A percentile compares a stretch with the other conserved stretches of the same genome.
Evolutionary conservation across 2,797 vertebrate species (phyloP).

Genomic region (Lithobates pipiens): DNA sequence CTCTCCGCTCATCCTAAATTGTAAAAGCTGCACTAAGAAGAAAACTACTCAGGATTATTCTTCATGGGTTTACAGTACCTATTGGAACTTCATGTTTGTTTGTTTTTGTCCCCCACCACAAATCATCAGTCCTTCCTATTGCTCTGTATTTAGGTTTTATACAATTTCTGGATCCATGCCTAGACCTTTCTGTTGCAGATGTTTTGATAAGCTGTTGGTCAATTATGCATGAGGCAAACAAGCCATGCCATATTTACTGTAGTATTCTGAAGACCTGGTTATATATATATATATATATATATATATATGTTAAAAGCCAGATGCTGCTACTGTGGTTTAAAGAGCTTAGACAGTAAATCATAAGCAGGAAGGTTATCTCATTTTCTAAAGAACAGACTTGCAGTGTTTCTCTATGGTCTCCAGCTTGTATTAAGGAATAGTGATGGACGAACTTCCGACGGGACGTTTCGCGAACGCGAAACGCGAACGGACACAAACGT

Average conservation of each 20-base stretch:
- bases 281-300: background rate
- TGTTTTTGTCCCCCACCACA: background rate
- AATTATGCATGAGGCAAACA: background rate
- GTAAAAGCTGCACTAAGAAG: slow-evolving; percentile 70
- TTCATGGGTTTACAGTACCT: slow-evolving; percentile 64
- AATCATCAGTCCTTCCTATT: background rate
- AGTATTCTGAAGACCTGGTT: background rate
- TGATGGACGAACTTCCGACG: too few relatives aligned
- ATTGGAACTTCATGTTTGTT: background rate
- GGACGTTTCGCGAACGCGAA: too few relatives aligned
- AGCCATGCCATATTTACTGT: background rate
- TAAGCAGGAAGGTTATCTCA: too few relatives aligned
- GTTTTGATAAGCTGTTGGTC: background rate
- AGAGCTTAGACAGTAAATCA: background rate
- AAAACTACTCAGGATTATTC: background rate
- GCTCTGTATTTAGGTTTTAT: slow-evolving; percentile 8
- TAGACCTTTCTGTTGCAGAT: background rate
- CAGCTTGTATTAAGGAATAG: too few relatives aligned
- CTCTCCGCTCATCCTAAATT: slow-evolving; percentile 84
- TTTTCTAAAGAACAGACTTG: too few relatives aligned
- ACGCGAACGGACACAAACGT: too few relatives aligned
- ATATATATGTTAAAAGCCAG: background rate
- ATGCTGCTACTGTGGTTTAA: background rate
- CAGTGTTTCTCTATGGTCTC: too few relatives aligned
- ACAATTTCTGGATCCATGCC: background rate